Conservation (phyloP, 2,888 invertebrate species). For the Diplolepis rosae region DNA sequence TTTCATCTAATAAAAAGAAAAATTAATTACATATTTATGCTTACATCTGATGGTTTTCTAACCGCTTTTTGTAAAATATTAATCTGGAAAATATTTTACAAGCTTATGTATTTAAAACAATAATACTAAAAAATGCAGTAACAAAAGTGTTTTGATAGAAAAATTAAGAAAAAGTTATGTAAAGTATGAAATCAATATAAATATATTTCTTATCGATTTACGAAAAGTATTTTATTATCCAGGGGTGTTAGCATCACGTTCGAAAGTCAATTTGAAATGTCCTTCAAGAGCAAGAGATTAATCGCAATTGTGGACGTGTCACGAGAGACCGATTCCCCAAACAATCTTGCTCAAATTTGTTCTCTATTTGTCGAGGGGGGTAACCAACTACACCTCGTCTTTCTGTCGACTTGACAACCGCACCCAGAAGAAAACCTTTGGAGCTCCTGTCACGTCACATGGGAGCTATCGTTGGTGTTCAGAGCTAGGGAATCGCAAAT, state of each 20-base stretch:
- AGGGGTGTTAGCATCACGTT: neutral
- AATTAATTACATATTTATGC: too few relatives aligned
- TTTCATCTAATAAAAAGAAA: too few relatives aligned
- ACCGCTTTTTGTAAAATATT: too few relatives aligned
- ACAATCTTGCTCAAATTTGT: conserved; percentile 66
- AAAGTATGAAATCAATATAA: too few relatives aligned
- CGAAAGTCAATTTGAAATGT: neutral
- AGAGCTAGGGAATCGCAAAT: conserved; percentile 43
- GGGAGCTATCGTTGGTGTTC: conserved; percentile 39
- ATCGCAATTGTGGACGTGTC: neutral
- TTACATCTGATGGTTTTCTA: too few relatives aligned
- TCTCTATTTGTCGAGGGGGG: conserved; percentile 67
- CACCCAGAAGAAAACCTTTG: conserved; percentile 38
- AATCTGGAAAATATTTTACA: too few relatives aligned
- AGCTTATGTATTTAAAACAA: too few relatives aligned
- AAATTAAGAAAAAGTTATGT: too few relatives aligned
- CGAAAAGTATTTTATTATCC: neutral
- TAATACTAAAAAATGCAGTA: too few relatives aligned
- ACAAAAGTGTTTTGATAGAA: too few relatives aligned
- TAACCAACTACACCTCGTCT: conserved; percentile 47
- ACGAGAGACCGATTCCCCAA: conserved; percentile 28
- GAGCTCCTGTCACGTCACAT: conserved; percentile 36
- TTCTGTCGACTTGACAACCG: conserved; percentile 31
- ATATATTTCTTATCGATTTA: too few relatives aligned
- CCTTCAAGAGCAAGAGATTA: neutral